These are phyloP conservation scores for Macrosoma leucophasiata DNA, from an alignment of 2,888 invertebrate genomes.

Conservation along the genomic window DNA sequence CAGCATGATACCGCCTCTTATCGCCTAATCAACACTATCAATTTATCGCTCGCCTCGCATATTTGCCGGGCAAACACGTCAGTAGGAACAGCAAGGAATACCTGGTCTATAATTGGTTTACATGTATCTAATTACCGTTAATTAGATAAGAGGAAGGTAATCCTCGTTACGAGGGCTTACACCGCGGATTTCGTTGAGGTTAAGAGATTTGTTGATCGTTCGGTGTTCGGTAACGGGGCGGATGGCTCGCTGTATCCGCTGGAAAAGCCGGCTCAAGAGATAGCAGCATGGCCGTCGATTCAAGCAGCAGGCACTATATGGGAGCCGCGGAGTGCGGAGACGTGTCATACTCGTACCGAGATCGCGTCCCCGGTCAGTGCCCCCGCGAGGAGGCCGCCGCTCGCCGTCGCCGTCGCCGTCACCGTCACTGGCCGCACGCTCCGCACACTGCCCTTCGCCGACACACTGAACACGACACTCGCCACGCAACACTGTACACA, in stretches of 20 bases:
- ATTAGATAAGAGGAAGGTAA: slow-evolving; percentile 22
- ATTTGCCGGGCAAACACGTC: no score
- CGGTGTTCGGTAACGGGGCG: no score
- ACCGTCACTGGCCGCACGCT: slow-evolving; percentile 5
- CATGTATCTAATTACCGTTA: slow-evolving; percentile 21
- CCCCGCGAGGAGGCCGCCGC: slow-evolving; percentile 30
- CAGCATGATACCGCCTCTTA: no score
- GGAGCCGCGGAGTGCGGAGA: slow-evolving; percentile 10
- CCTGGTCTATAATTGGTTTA: slow-evolving; percentile 14
- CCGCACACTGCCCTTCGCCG: slow-evolving; percentile 4
- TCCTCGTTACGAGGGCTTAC: slow-evolving; percentile 8
- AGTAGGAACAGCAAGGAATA: no score
- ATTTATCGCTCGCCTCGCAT: no score
- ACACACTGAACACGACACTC: slow-evolving; percentile 8
- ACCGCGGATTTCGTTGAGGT: no score
- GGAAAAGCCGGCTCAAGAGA: slow-evolving; percentile 19
- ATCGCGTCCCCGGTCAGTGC: slow-evolving; percentile 51
- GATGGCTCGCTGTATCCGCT: slow-evolving; percentile 1
- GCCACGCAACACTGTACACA: slow-evolving; percentile 7
- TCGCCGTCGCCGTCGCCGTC: slow-evolving; percentile 19
- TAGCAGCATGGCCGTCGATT: slow-evolving; percentile 20
- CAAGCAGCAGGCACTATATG: slow-evolving; percentile 12
- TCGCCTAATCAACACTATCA: no score
- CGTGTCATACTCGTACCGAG: slow-evolving; percentile 30
- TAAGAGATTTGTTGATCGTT: no score